These are phyloP conservation scores for Callipepla squamata DNA, from an alignment of 2,113 vertebrate genomes.

Conservation along the genomic window DNA sequence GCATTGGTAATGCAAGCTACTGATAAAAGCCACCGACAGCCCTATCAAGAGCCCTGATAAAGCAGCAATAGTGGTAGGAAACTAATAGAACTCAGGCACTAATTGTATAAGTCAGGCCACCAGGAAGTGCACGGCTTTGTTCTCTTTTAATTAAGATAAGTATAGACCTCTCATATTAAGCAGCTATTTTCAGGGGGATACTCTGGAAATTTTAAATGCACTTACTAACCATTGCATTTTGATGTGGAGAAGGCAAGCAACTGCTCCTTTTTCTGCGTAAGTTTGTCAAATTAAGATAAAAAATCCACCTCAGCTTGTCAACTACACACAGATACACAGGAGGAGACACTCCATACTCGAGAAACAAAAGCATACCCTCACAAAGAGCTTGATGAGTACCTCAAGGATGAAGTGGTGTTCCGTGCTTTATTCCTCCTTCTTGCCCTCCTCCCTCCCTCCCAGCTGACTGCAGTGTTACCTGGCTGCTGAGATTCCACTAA, in stretches of 20 bases:
- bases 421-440: not conserved
- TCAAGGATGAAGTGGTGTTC: not conserved
- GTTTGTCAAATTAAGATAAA: not conserved
- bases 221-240: not conserved
- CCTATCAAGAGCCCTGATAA: not conserved
- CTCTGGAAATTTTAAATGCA: not conserved
- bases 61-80: slow-evolving; percentile 21
- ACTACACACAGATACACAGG: not conserved
- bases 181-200: not conserved
- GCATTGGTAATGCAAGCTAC: not conserved
- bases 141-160: slow-evolving; percentile 48
- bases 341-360: not conserved
- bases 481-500: not conserved
- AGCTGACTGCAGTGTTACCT: not conserved
- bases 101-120: not conserved
- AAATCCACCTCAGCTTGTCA: not conserved
- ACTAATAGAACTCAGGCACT: slow-evolving; percentile 27
- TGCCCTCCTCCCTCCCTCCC: not conserved
- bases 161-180: not conserved
- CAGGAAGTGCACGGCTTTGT: not conserved
- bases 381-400: not conserved
- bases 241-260: not conserved
- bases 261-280: not conserved
- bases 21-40: not conserved
- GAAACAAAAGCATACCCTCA: not conserved